These are phyloP conservation scores for Apomyelois bistriatella DNA, from an alignment of 2,888 invertebrate genomes.

Conservation along the genomic window DNA sequence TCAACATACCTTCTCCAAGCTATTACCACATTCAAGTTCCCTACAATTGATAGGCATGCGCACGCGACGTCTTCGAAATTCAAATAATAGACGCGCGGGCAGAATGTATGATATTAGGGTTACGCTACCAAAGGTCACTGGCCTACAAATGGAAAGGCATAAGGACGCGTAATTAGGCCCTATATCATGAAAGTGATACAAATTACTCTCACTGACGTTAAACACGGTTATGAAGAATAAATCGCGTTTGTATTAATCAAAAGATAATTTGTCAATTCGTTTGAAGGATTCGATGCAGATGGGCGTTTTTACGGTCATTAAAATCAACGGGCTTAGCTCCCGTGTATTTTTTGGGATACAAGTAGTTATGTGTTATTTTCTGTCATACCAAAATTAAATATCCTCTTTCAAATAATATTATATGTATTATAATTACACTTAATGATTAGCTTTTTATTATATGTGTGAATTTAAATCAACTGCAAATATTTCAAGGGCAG, in stretches of 20 bases:
- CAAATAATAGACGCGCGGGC: conserved; percentile 30
- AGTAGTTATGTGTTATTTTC: no score
- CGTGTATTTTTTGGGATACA: no score
- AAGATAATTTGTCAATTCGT: conserved; percentile 4
- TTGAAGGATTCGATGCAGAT: neutral
- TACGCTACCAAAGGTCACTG: conserved; percentile 36
- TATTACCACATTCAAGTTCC: neutral
- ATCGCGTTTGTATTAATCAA: conserved; percentile 1
- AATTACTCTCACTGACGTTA: conserved; percentile 13
- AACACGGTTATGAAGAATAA: neutral
- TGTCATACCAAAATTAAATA: no score
- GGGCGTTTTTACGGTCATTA: neutral
- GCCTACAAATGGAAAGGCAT: conserved; percentile 23
- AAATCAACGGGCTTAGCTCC: no score
- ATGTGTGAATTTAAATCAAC: no score
- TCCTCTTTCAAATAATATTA: no score
- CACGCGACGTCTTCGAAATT: conserved; percentile 33
- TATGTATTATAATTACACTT: no score
- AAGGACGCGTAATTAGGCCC: conserved; percentile 18
- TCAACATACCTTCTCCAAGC: neutral
- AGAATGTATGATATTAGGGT: conserved; percentile 41
- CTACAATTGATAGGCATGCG: conserved; percentile 20
- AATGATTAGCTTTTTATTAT: no score
- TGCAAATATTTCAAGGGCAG: no score
- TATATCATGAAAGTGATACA: conserved; percentile 16